Evolutionary conservation across 2,888 invertebrate species (phyloP), one percentile per base, ranked within the genome.

Genomic region (Cryptophagus acutangulus): DNA sequence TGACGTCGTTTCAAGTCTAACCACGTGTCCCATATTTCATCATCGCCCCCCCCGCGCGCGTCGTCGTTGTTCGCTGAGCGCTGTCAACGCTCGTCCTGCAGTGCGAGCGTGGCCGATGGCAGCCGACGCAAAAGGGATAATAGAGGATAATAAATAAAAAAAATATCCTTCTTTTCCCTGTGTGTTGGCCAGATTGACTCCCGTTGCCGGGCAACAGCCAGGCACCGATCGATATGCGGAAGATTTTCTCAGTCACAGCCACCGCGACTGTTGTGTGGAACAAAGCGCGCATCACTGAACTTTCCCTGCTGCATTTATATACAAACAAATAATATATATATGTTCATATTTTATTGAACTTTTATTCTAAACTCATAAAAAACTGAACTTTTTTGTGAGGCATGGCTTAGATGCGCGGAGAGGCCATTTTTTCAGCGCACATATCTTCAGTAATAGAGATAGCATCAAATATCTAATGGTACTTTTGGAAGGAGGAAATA

Each of bases 1-100:
- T 74, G 76, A 76, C 77, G 78, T 78, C 78, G 78, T 79, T 79
- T 75, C 77, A 74, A 79, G 78, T 79, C 79, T 76, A 76, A 79
- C 79, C 79, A 78, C 79, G 78, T 78, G 79, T 77, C 77, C 78
- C 76, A 79, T 79, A 79, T 79, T 79, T 79, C 79, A 79, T 79
- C 78, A 76, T 78, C 77, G 77, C 74, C 73, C 71, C 61, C 58
- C 55, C 59, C n/a, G n/a, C n/a, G n/a, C n/a, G n/a, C n/a, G n/a
- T n/a, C n/a, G n/a, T n/a, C n/a, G n/a, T n/a, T n/a, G n/a, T n/a
- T n/a, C n/a, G n/a, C n/a, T n/a, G n/a, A n/a, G n/a, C n/a, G n/a
- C n/a, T 62, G 66, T 58, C 66, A 64, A 62, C 58, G 58, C 52
- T 57, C 56, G 51, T 49, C 46, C 50, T 54, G n/a, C n/a, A n/a